Evolutionary conservation across 2,888 invertebrate genomes (phyloP), one percentile per base, ranked within the genome.

Genomic region (Noctua janthe): DNA sequence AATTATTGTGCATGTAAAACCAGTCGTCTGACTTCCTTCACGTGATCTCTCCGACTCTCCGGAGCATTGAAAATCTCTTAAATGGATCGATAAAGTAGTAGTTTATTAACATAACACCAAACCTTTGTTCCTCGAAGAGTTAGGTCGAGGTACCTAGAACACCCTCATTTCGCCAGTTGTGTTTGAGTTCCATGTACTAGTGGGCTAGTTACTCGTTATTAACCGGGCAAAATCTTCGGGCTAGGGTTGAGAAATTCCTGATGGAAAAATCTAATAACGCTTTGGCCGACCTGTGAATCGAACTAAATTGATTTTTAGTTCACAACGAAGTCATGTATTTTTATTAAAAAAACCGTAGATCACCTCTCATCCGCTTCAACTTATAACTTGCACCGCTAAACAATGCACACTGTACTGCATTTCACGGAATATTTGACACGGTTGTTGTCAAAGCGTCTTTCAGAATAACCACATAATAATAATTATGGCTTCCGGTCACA

Each of bases 401-500:
- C 66, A 71, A 23, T 82, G 82, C 82, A 81, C 82, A 81, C 64
- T 59, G 64, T 66, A 59, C 17, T 83, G 75, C 71, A 71, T 70
- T 82, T 66, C 59, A 47, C 20, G 39, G 71, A 43, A 86, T 83
- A 86, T 83, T 86, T 82, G 76, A 39, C 47, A 74, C 66, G 47
- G 59, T 71, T 82, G 66, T 74, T 71, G 82, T 51, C 76, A 4
- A 54, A 69, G 62, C 71, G 79, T 77, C 66, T 80, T 80, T 77
- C 51, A 70, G 82, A 81, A 85, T 66, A 71, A 71, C 47, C 82
- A 29, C 73, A 49, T 13, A 56, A 56, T 54, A 35, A 62, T 62
- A 11, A 13, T 49, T 47, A 56, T 54, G 20, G 23, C 17, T 72
- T 62, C 51, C n/a, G 62, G 5, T 13, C 23, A 35, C 39, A 29